A percentile compares a stretch with the other conserved stretches of the same genome.
Evolutionary conservation across 2,113 vertebrate species (phyloP).

Genomic region (Gila orcuttii): DNA sequence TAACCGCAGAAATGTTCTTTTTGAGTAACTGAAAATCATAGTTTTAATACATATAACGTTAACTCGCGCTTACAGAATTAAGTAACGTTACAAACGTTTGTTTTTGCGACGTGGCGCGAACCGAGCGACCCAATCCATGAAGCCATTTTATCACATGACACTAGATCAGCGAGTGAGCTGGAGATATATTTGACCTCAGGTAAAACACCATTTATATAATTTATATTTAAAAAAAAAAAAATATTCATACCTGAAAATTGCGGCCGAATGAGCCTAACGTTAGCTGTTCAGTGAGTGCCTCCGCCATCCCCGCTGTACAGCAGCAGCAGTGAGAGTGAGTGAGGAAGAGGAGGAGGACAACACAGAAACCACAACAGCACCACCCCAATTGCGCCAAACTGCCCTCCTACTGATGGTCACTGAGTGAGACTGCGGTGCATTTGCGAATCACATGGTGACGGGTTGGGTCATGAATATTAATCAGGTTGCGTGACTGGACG

Average conservation of each 20-base stretch:
- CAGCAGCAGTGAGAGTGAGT: not conserved
- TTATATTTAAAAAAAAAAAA: not conserved
- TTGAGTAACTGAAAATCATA: too few species aligned
- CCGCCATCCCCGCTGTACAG: not conserved
- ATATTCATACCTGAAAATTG: slow-evolving; percentile 51
- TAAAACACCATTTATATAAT: too few species aligned
- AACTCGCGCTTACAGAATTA: not conserved
- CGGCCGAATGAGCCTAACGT: slow-evolving; percentile 12
- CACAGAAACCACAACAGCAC: not conserved
- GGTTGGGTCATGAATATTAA: slow-evolving; percentile 19
- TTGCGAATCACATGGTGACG: slow-evolving; percentile 10
- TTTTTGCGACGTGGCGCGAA: not conserved
- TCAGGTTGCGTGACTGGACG: not conserved
- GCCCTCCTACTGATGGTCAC: not conserved
- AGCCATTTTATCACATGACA: not conserved
- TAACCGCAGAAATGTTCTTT: not conserved
- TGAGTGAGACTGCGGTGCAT: not conserved
- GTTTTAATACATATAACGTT: not conserved
- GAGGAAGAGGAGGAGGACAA: not conserved
- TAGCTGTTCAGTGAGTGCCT: slow-evolving; percentile 16
- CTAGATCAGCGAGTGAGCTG: too few species aligned
- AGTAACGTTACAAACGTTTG: not conserved
- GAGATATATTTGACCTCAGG: not conserved
- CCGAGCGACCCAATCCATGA: not conserved
- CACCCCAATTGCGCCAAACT: not conserved